These are phyloP conservation scores for Malurus alboscapulatus DNA, from an alignment of 2,113 vertebrate species.

Conservation along the genomic window DNA sequence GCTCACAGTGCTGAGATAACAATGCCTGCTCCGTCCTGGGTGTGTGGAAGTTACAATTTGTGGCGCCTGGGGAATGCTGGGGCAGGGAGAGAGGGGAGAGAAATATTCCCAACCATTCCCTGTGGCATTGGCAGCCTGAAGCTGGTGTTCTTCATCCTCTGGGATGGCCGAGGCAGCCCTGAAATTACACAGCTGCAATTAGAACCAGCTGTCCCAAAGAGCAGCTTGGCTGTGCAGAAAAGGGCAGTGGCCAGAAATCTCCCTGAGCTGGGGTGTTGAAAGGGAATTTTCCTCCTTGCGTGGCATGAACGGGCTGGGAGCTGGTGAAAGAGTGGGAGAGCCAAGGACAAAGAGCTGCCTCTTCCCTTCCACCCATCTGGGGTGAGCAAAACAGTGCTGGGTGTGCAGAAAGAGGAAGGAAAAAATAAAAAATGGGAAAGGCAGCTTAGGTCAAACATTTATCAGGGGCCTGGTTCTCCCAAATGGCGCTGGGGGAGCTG, in stretches of 20 bases:
- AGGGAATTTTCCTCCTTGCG: not conserved
- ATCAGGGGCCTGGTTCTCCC: not conserved
- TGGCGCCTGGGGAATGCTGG: not conserved
- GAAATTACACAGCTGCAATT: not conserved
- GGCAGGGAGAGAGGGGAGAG: not conserved
- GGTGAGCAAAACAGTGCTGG: not conserved
- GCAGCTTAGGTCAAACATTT: not conserved
- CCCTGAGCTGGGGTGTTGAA: accelerated
- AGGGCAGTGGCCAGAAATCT: not conserved
- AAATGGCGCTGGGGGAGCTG: not conserved
- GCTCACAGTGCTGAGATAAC: not conserved
- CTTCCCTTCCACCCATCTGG: not conserved
- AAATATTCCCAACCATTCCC: not conserved
- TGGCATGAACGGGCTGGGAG: accelerated
- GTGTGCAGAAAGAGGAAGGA: not conserved
- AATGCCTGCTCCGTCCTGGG: not conserved
- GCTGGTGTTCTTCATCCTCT: not conserved
- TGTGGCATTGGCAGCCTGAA: not conserved
- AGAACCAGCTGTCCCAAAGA: not conserved
- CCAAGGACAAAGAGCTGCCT: not conserved
- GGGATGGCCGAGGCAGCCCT: not conserved
- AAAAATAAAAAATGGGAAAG: not conserved
- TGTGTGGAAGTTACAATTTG: not conserved
- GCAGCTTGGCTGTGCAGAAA: not conserved
- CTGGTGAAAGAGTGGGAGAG: not conserved